phyloP scores from a whole-genome alignment of 1,140 invertebrate genomes.

The Drosophila arizonae region DNA sequence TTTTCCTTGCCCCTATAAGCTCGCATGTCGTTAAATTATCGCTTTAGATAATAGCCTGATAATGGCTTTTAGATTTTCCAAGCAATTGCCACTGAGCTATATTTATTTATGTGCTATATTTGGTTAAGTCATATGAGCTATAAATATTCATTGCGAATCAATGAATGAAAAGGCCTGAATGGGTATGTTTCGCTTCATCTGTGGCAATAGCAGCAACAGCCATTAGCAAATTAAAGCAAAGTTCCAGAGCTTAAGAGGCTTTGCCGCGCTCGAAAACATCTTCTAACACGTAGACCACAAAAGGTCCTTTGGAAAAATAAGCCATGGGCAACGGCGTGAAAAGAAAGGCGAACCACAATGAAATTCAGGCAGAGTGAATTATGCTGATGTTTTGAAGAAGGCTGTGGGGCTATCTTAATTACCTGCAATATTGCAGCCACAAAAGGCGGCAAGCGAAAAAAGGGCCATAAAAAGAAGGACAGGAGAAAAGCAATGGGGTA shows the following conservation, averaged over 20 bases:
- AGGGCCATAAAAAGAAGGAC: conserved; percentile 26
- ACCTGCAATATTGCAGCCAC: conserved; percentile 75
- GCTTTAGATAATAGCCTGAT: conserved; percentile 14
- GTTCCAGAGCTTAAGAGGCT: conserved; percentile 13
- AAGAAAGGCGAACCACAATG: conserved; percentile 57
- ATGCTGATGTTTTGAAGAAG: conserved; percentile 44
- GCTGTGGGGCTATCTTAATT: conserved; percentile 60
- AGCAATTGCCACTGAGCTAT: conserved; percentile 11
- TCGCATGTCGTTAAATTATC: neutral
- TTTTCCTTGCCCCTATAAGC: neutral
- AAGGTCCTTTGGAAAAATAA: conserved; percentile 34
- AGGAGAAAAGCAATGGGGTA: conserved; percentile 7
- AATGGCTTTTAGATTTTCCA: conserved; percentile 14
- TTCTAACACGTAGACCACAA: conserved; percentile 20
- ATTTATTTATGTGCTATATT: conserved; percentile 26
- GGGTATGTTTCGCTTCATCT: neutral
- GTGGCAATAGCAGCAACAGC: neutral
- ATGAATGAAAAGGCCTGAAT: neutral
- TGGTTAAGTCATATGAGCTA: conserved; percentile 10
- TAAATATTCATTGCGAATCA: conserved; percentile 31
- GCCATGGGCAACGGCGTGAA: conserved; percentile 36
- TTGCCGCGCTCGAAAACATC: conserved; percentile 16
- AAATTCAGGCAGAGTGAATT: conserved; percentile 74
- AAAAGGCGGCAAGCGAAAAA: conserved; percentile 41
- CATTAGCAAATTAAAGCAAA: conserved; percentile 27